A percentile compares a stretch with the other conserved stretches of the same genome.
Conservation (phyloP, 2,888 invertebrate genomes). For the Itoplectis maculator region DNA sequence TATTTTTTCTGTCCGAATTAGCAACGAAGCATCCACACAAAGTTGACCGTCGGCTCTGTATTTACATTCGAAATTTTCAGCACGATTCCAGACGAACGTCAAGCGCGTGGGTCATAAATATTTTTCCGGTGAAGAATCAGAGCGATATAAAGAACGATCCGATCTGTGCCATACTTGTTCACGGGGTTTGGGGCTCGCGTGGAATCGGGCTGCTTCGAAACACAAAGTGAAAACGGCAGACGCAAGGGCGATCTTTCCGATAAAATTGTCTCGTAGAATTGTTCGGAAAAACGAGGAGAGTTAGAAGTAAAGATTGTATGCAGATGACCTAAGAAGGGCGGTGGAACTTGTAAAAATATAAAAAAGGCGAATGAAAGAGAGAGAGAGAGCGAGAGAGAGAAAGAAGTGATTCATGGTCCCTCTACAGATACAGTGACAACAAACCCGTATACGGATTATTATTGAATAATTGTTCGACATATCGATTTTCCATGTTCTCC, state of each 20-base stretch:
- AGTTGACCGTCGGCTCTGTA: constrained; percentile 39
- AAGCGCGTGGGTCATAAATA: constrained; percentile 12
- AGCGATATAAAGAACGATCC: constrained; percentile 36
- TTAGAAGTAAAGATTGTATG: constrained; percentile 51
- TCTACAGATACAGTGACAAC: constrained; percentile 37
- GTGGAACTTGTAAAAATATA: constrained; percentile 58
- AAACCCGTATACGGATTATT: constrained; percentile 70
- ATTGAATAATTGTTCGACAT: constrained; percentile 76
- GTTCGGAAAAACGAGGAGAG: constrained; percentile 21
- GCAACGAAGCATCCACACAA: constrained; percentile 56
- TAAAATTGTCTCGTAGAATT: constrained; percentile 26
- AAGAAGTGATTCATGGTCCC: constrained; percentile 26
- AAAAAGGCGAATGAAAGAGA: constrained; percentile 38
- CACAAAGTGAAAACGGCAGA: constrained; percentile 13
- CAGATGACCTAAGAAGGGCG: constrained; percentile 50
- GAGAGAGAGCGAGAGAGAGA: constrained; percentile 10
- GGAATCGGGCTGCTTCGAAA: constrained; percentile 40
- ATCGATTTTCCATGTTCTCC: constrained; percentile 72
- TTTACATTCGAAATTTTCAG: constrained; percentile 16
- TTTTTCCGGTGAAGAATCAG: constrained; percentile 28
- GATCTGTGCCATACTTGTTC: constrained; percentile 51
- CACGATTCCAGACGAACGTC: constrained; percentile 37
- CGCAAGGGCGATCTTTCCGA: constrained; percentile 38
- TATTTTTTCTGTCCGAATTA: constrained; percentile 48
- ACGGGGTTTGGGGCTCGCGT: constrained; percentile 35